These are phyloP conservation scores for Eupithecia exiguata DNA, from an alignment of 2,888 invertebrate species.

Conservation along the genomic window DNA sequence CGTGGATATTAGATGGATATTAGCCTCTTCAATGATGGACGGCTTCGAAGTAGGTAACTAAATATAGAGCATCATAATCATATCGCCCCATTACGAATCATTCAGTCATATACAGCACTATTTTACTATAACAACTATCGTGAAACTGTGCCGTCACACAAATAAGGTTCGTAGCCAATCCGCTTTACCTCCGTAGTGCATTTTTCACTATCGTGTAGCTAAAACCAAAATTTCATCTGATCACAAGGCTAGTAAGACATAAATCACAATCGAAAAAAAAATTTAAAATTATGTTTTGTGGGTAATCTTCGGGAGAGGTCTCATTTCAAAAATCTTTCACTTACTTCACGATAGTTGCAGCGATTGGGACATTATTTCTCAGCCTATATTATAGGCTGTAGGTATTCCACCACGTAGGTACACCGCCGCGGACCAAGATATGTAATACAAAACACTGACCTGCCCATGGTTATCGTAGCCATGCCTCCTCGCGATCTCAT, in stretches of 20 bases:
- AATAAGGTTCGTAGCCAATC: too few relatives aligned
- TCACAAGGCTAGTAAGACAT: background rate
- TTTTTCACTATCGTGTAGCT: background rate
- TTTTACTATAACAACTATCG: too few relatives aligned
- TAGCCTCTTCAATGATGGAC: background rate
- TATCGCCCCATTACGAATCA: background rate
- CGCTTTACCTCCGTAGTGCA: too few relatives aligned
- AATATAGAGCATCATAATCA: background rate
- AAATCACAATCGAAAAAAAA: background rate
- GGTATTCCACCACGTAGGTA: background rate
- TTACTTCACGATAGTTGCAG: background rate
- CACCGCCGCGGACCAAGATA: background rate
- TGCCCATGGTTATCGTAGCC: constrained; percentile 94
- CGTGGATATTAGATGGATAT: background rate
- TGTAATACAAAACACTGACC: constrained; percentile 83
- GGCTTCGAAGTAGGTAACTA: background rate
- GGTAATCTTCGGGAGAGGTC: background rate
- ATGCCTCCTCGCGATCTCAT: constrained; percentile 90
- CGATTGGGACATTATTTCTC: background rate
- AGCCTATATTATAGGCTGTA: background rate
- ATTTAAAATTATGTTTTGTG: background rate
- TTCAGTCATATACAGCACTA: background rate
- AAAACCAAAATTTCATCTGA: background rate
- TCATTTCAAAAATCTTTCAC: background rate
- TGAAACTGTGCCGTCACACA: too few relatives aligned